Percentiles rank a stretch among this genome's conserved stretches.
phyloP scores from a whole-genome alignment of 2,797 vertebrate genomes.

The Lindbergichthys nudifrons region DNA sequence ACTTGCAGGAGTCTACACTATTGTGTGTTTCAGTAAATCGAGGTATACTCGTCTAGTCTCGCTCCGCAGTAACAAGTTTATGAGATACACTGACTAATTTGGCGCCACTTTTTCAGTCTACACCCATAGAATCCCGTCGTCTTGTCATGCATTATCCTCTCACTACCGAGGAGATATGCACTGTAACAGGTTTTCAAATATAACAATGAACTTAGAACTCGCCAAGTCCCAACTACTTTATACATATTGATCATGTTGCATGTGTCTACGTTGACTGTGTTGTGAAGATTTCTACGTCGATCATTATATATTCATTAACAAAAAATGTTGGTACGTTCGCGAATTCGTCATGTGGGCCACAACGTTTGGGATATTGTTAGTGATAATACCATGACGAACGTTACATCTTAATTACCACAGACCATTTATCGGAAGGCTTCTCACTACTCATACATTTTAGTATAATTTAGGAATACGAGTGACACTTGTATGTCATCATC shows the following conservation, averaged over 20 bases:
- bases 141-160: conserved; percentile 48
- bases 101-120: conserved; percentile 88
- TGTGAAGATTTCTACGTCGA: background rate
- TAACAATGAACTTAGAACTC: background rate
- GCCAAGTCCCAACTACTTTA: background rate
- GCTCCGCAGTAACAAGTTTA: conserved; percentile 56
- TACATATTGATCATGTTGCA: background rate
- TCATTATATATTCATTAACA: conserved; percentile 2
- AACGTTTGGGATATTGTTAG: background rate
- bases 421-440: background rate
- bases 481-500: conserved; percentile 21
- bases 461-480: conserved; percentile 17
- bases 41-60: background rate
- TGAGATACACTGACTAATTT: conserved; percentile 71
- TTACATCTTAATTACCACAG: background rate
- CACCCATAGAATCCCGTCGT: conserved; percentile 70
- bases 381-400: background rate
- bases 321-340: background rate
- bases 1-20: background rate
- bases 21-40: background rate
- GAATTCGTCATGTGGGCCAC: background rate
- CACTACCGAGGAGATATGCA: conserved; percentile 40
- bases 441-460: background rate
- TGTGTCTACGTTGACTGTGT: background rate
- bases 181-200: background rate